phyloP scores from a whole-genome alignment of 2,113 vertebrate species.

The Aramus guarauna region DNA sequence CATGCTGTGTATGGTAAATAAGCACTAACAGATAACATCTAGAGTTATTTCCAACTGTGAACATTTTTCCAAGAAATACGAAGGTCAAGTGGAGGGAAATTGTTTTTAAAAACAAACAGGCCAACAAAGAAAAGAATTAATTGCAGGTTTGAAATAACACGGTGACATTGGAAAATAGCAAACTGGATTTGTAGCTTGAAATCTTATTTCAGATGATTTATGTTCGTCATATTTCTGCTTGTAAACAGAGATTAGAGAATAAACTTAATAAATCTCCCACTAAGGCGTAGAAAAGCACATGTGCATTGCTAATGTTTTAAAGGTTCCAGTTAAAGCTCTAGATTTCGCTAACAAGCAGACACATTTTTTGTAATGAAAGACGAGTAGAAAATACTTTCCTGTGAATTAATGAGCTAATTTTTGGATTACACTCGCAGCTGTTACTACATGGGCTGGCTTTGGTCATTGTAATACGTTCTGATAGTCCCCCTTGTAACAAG shows the following conservation, averaged over 20 bases:
- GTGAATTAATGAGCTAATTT: constrained; percentile 71
- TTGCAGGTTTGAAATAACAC: constrained; percentile 35
- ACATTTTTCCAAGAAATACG: constrained; percentile 38
- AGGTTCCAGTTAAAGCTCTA: constrained; percentile 14
- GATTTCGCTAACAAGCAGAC: constrained; percentile 29
- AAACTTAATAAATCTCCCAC: constrained; percentile 45
- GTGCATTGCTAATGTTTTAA: constrained; percentile 46
- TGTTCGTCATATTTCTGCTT: constrained; percentile 38
- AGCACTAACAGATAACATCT: constrained; percentile 28
- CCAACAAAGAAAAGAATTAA: constrained; percentile 22
- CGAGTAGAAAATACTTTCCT: constrained; percentile 63
- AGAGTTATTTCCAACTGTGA: constrained; percentile 13
- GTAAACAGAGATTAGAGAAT: constrained; percentile 59
- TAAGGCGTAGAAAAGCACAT: constrained; percentile 26
- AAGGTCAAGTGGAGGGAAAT: constrained; percentile 43
- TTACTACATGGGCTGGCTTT: constrained; percentile 68
- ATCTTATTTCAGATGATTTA: constrained; percentile 37
- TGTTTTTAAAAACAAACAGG: constrained; percentile 22
- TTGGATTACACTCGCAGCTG: constrained; percentile 75
- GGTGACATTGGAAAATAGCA: background rate
- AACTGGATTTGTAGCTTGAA: constrained; percentile 26
- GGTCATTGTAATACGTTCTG: constrained; percentile 79
- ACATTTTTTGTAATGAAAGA: constrained; percentile 34
- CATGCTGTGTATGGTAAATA: background rate
- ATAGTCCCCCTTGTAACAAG: constrained; percentile 67